Percentiles rank a stretch among this genome's conserved stretches.
Conservation (phyloP, 1,140 invertebrate genomes). For the Dendroctonus ponderosae region DNA sequence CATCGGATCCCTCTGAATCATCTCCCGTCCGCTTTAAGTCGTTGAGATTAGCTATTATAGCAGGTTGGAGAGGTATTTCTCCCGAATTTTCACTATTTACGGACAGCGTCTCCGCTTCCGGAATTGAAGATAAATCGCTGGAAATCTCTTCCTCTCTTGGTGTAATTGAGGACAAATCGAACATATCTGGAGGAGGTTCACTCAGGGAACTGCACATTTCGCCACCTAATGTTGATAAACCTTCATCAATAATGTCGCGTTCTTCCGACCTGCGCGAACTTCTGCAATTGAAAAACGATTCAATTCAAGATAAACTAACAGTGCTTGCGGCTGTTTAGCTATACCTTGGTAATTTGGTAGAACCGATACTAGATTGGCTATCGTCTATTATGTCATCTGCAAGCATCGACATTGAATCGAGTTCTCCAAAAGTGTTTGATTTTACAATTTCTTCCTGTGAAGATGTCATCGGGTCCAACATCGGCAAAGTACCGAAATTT, state of each 20-base stretch:
- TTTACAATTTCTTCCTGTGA: constrained; percentile 17
- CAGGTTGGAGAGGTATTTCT: constrained; percentile 46
- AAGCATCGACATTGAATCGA: constrained; percentile 36
- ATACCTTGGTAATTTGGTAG: constrained; percentile 17
- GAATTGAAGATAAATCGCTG: constrained; percentile 33
- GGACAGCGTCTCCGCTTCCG: constrained; percentile 35
- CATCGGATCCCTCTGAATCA: constrained; percentile 14
- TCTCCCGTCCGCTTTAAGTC: constrained; percentile 26
- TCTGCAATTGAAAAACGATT: constrained; percentile 4
- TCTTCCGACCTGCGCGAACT: constrained; percentile 14
- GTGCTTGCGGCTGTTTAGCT: neutral
- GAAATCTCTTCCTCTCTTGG: constrained; percentile 33
- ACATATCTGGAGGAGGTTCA: constrained; percentile 51
- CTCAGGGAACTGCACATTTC: constrained; percentile 50
- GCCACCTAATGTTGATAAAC: constrained; percentile 42
- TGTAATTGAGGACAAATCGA: constrained; percentile 40
- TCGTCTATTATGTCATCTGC: constrained; percentile 40
- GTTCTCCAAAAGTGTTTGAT: constrained; percentile 8
- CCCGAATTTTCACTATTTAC: constrained; percentile 41
- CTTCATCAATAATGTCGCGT: constrained; percentile 34
- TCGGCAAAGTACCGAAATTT: constrained; percentile 14
- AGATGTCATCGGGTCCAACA: constrained; percentile 10
- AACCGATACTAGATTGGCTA: constrained; percentile 21
- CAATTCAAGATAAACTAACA: neutral
- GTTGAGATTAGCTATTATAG: constrained; percentile 38